phyloP scores from a whole-genome alignment of 2,113 vertebrate species.

The Nothoprocta perdicaria region DNA sequence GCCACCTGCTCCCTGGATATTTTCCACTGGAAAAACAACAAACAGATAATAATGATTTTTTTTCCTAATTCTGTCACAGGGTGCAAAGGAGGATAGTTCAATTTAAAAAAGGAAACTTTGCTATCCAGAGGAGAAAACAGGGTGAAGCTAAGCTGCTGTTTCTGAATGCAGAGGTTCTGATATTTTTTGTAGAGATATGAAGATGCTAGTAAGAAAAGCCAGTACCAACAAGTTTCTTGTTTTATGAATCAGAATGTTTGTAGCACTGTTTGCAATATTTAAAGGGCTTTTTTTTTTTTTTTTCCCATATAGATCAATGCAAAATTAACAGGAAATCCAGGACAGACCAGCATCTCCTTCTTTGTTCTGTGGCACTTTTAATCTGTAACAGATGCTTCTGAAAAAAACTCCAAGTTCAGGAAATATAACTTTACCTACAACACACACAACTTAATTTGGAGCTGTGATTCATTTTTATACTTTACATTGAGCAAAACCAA shows the following conservation, averaged over 20 bases:
- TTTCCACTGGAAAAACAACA: conserved; percentile 84
- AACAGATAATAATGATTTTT: background rate
- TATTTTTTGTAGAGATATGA: background rate
- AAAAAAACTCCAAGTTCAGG: background rate
- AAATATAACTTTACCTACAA: background rate
- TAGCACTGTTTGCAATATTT: background rate
- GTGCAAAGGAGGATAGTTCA: background rate
- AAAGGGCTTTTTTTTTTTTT: background rate
- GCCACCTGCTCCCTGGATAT: conserved; percentile 90
- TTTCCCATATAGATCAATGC: background rate
- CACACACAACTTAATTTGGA: background rate
- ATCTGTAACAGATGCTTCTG: background rate
- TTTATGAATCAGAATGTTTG: background rate
- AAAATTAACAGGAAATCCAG: background rate
- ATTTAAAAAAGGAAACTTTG: background rate
- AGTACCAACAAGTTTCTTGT: background rate
- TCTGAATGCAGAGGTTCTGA: background rate
- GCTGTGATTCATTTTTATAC: background rate
- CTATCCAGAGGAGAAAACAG: background rate
- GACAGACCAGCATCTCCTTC: background rate
- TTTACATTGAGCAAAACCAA: background rate
- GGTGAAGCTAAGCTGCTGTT: background rate
- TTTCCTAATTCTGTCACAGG: background rate
- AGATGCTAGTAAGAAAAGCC: background rate
- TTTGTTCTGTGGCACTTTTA: background rate